Evolutionary conservation across 2,888 invertebrate species (phyloP).

Genomic region (Alloplasta piceator): DNA sequence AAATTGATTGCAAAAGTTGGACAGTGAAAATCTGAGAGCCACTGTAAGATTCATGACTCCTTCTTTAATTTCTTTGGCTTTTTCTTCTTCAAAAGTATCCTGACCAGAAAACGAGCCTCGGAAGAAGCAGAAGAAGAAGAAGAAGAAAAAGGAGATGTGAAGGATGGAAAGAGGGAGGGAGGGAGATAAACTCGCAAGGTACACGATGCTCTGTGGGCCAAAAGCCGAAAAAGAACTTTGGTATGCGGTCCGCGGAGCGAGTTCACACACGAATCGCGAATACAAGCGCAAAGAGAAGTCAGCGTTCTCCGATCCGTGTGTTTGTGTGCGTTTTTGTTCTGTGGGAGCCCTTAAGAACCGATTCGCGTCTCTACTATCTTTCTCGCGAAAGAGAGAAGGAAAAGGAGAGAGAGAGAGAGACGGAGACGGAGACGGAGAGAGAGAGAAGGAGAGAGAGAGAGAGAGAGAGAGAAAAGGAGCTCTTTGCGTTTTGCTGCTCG

Average conservation of each 20-base stretch:
- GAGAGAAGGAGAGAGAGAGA: constrained; percentile 58
- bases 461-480: constrained; percentile 55
- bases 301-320: constrained; percentile 21
- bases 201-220: constrained; percentile 59
- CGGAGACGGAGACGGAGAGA: too few species aligned
- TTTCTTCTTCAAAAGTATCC: constrained; percentile 36
- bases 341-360: constrained; percentile 44
- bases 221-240: constrained; percentile 75
- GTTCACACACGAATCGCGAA: constrained; percentile 78
- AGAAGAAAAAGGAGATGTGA: constrained; percentile 54
- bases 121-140: not conserved
- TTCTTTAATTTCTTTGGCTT: constrained; percentile 8
- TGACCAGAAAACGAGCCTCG: constrained; percentile 7
- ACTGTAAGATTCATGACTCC: constrained; percentile 48
- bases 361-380: constrained; percentile 44
- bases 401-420: constrained; percentile 55
- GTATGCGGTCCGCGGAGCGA: constrained; percentile 80
- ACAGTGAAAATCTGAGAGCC: constrained; percentile 48
- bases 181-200: constrained; percentile 54
- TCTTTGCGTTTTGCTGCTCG: constrained; percentile 60
- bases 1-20: constrained; percentile 2
- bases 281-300: constrained; percentile 44
- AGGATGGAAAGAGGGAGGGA: constrained; percentile 51
- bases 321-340: not conserved
- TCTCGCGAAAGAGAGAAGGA: constrained; percentile 41